phyloP scores from a whole-genome alignment of 2,113 vertebrate genomes.

The Psilopsiagon aurifrons region DNA sequence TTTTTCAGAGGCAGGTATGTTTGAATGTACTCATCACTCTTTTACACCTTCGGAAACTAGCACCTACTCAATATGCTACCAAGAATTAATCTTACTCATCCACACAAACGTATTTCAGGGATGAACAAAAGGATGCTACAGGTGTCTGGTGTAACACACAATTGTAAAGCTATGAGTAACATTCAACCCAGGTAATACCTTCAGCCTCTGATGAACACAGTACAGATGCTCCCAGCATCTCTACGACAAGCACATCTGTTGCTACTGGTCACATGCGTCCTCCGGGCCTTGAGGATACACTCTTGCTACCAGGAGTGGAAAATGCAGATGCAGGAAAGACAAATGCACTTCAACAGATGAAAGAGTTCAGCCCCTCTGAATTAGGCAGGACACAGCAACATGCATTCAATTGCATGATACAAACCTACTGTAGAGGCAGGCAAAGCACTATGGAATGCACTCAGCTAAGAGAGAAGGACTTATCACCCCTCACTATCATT shows the following conservation, averaged over 20 bases:
- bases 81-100: neutral
- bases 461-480: neutral
- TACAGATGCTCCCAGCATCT: neutral
- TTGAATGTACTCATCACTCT: neutral
- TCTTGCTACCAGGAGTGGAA: neutral
- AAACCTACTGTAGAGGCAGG: neutral
- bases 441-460: neutral
- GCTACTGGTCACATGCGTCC: neutral
- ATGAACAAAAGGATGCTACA: neutral
- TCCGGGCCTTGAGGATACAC: neutral
- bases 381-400: neutral
- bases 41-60: neutral
- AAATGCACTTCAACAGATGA: neutral
- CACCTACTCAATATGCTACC: neutral
- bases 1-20: neutral
- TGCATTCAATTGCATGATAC: neutral
- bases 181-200: neutral
- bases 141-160: neutral
- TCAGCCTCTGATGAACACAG: neutral
- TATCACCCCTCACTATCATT: neutral
- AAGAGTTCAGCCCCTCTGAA: neutral
- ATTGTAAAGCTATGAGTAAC: neutral
- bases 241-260: neutral
- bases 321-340: rapidly evolving
- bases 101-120: neutral